Evolutionary conservation across 2,113 vertebrate species (phyloP).

Genomic region (Trematocara unimaculatum): DNA sequence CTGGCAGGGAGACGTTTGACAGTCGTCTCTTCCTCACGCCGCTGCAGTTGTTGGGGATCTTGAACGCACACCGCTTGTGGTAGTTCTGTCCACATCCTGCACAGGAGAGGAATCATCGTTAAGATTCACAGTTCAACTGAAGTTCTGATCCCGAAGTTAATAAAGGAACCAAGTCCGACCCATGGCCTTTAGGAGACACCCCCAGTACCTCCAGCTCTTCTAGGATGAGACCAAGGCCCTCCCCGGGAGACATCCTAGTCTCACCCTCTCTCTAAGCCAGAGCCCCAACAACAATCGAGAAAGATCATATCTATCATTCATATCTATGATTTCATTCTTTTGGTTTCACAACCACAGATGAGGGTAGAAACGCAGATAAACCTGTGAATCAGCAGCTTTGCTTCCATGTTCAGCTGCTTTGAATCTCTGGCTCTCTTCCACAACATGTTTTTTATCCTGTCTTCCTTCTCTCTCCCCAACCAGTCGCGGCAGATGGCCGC

Average conservation of each 20-base stretch:
- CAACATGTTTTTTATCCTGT: not conserved
- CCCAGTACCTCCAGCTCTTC: not conserved
- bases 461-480: not conserved
- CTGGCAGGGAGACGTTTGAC: slow-evolving; percentile 78
- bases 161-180: not conserved
- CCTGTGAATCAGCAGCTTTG: not conserved
- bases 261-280: not conserved
- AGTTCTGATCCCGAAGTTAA: not conserved
- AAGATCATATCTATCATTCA: not conserved
- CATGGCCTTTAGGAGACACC: not conserved
- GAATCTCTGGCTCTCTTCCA: not conserved
- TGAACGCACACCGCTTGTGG: slow-evolving; percentile 91
- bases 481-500: rapidly evolving
- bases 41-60: slow-evolving; percentile 92
- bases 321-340: not conserved
- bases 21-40: slow-evolving; percentile 84
- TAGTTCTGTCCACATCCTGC: slow-evolving; percentile 91
- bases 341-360: not conserved
- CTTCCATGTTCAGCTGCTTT: not conserved
- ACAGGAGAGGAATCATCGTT: not conserved
- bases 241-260: not conserved
- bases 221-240: not conserved
- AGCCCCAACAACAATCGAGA: not conserved
- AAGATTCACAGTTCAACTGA: not conserved
- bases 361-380: not conserved